These are phyloP conservation scores for Nephrotoma appendiculata DNA, from an alignment of 2,888 invertebrate genomes.

Conservation along the genomic window DNA sequence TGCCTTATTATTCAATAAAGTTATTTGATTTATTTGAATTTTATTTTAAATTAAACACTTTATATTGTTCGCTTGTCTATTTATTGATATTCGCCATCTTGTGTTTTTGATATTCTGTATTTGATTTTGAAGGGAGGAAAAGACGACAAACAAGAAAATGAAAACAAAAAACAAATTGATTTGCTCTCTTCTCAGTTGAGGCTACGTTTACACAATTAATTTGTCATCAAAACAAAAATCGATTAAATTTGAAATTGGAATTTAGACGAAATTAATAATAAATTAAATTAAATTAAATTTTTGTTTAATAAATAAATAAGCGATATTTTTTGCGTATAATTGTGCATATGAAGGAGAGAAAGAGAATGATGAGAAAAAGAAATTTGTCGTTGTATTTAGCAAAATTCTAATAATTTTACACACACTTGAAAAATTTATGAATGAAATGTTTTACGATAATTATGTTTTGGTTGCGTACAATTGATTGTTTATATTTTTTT, in stretches of 20 bases:
- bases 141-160: not conserved
- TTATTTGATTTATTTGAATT: not conserved
- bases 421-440: not conserved
- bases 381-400: not conserved
- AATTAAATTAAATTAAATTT: not conserved
- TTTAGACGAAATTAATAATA: not conserved
- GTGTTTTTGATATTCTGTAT: not conserved
- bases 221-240: too few relatives aligned
- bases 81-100: not conserved
- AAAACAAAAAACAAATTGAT: not conserved
- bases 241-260: not conserved
- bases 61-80: not conserved
- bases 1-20: slow-evolving; percentile 18
- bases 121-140: too few relatives aligned
- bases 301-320: not conserved
- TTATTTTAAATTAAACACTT: not conserved
- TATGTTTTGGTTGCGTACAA: not conserved
- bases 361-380: not conserved
- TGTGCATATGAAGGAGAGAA: not conserved
- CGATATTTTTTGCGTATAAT: not conserved
- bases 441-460: not conserved
- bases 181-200: not conserved
- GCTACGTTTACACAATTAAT: too few relatives aligned
- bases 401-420: not conserved
- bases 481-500: not conserved